These are phyloP conservation scores for Caenorhabditis sulstoni DNA, from an alignment of 2,888 invertebrate species.

Conservation along the genomic window DNA sequence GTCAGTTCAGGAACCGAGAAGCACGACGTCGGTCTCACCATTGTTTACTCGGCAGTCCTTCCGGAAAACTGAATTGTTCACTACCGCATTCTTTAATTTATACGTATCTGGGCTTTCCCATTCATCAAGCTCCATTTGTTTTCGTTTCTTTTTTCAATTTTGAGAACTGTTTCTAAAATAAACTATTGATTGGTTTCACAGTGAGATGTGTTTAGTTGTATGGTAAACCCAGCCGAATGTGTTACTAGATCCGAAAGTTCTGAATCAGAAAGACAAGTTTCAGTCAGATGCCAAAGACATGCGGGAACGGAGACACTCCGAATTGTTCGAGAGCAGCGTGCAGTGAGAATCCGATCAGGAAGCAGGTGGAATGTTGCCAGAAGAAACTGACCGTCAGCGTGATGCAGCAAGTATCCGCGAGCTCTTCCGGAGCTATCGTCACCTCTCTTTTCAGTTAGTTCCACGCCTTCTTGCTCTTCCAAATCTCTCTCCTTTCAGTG, in stretches of 20 bases:
- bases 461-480: background rate
- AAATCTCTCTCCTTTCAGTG: constrained; percentile 79
- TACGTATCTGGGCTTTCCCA: constrained; percentile 12
- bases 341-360: constrained; percentile 25
- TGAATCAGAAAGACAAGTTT: no score
- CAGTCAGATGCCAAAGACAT: constrained; percentile 37
- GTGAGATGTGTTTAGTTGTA: no score
- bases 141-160: no score
- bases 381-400: constrained; percentile 37
- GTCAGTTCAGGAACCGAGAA: constrained; percentile 37
- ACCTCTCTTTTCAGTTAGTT: constrained; percentile 73
- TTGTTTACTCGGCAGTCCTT: constrained; percentile 65
- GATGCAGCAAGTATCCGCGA: constrained; percentile 67
- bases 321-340: constrained; percentile 34
- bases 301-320: constrained; percentile 14
- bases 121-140: background rate
- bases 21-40: constrained; percentile 58
- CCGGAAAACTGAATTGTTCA: constrained; percentile 37
- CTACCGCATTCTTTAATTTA: constrained; percentile 18
- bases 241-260: no score
- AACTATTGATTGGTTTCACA: no score
- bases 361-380: constrained; percentile 37
- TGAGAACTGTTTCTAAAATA: no score
- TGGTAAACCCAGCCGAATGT: background rate
- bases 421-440: constrained; percentile 72